phyloP scores from a whole-genome alignment of 2,888 invertebrate genomes.

The Parthenolecanium corni region DNA sequence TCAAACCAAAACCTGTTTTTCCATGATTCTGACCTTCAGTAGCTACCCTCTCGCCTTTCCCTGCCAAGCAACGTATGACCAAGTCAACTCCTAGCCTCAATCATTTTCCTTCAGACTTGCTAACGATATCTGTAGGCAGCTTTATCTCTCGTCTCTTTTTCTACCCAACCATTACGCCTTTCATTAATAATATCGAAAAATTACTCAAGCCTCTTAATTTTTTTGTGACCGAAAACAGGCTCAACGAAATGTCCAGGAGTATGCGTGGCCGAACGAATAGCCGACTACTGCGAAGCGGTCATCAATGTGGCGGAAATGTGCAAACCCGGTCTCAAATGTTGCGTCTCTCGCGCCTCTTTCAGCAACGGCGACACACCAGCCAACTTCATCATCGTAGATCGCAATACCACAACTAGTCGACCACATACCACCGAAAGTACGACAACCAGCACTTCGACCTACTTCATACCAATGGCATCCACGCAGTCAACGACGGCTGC shows the following conservation, averaged over 20 bases:
- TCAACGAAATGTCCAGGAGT: conserved; percentile 55
- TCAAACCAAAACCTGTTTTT: no score
- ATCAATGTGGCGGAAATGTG: conserved; percentile 61
- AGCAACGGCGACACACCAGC: conserved; percentile 51
- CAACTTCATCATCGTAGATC: conserved; percentile 60
- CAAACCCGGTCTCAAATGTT: conserved; percentile 63
- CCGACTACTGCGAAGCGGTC: conserved; percentile 77
- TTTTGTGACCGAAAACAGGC: conserved; percentile 1
- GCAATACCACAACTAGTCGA: conserved; percentile 39
- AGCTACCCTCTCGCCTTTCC: no score
- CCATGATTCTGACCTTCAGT: no score
- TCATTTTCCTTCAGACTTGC: no score
- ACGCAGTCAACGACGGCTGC: background rate
- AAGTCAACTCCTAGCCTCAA: no score
- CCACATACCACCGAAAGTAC: conserved; percentile 49
- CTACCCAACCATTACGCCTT: no score
- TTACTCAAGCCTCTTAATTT: no score
- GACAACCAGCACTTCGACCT: conserved; percentile 35
- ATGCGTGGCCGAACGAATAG: conserved; percentile 68
- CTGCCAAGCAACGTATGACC: no score
- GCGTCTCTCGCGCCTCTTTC: conserved; percentile 63
- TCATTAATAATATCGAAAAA: no score
- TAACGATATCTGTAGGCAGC: no score
- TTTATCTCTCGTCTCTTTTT: no score
- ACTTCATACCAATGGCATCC: background rate